Evolutionary conservation across 2,797 vertebrate species (phyloP), one percentile per base, ranked within the genome.

Genomic region (Decapterus maruadsi): DNA sequence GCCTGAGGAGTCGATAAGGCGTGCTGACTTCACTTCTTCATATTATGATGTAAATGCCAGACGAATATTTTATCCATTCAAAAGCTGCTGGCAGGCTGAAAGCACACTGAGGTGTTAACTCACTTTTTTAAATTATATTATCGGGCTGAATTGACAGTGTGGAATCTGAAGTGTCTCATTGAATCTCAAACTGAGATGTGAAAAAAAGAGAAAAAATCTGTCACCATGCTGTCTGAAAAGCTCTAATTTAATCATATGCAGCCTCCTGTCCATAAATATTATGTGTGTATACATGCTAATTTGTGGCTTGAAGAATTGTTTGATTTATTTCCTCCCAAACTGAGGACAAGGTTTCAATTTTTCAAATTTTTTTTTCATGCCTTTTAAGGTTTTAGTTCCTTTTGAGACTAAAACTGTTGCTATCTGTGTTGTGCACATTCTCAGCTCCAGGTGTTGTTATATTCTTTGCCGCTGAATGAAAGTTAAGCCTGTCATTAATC

Each of bases 1-100:
- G 36, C 45, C 20, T 8, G 26, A 50, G 3, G 65, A 63, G 61
- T 59, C 13, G 14, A 77, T 70, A 48, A 70, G 53, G 36, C 54
- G 0, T 62, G 69, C 68, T 81, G 72, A 79, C 79, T 77, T 62
- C 60, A 57, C 72, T 56, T 38, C 26, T 55, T 59, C 56, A 59
- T 65, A 63, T 50, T 67, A 29, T 69, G 60, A 65, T 76, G 17
- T 66, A 20, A 63, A 54, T 53, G 68, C 75, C 72, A 75, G 36
- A 20, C 12, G 38, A 61, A 78, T 68, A 54, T 58, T 69, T 64
- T 61, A 20, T 64, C 46, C 31, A 17, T 43, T 69, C 36, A 65
- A 20, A 65, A 68, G 22, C 13, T 29, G 16, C 40, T 59, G 69
- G 59, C 63, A 53, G 12, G 22, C 42, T 55, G 53, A 60, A 60